Evolutionary conservation across 2,797 vertebrate species (phyloP).

Genomic region (Numenius phaeopus): DNA sequence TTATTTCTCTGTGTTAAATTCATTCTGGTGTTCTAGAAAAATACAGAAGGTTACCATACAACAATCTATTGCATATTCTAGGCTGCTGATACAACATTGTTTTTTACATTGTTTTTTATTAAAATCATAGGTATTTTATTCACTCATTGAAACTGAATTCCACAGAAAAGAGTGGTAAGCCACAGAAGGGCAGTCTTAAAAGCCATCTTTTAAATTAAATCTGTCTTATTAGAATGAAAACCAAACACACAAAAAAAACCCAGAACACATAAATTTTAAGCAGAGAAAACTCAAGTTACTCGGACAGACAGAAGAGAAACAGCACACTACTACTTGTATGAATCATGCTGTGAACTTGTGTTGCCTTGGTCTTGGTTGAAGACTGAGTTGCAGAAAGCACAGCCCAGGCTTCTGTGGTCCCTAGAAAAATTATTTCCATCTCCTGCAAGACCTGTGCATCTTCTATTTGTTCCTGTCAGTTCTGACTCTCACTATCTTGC

Average conservation of each 20-base stretch:
- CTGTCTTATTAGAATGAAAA: neutral
- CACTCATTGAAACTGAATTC: neutral
- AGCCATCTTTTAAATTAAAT: neutral
- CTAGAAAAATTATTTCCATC: neutral
- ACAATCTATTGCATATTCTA: neutral
- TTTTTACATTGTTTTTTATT: neutral
- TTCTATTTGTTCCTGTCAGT: neutral
- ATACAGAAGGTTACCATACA: neutral
- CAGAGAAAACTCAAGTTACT: neutral
- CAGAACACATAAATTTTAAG: neutral
- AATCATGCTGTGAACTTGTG: neutral
- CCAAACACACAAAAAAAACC: rapidly evolving
- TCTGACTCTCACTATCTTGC: neutral
- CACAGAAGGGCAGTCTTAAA: neutral
- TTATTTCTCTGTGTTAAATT: neutral
- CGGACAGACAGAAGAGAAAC: neutral
- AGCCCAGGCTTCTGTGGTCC: neutral
- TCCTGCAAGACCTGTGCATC: neutral
- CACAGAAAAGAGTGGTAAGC: neutral
- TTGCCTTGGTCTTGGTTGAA: neutral
- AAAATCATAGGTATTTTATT: neutral
- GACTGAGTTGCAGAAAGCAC: neutral
- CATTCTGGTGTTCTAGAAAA: neutral
- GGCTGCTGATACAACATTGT: rapidly evolving
- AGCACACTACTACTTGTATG: neutral